phyloP scores from a whole-genome alignment of 2,113 vertebrate genomes.

The Channa argus region DNA sequence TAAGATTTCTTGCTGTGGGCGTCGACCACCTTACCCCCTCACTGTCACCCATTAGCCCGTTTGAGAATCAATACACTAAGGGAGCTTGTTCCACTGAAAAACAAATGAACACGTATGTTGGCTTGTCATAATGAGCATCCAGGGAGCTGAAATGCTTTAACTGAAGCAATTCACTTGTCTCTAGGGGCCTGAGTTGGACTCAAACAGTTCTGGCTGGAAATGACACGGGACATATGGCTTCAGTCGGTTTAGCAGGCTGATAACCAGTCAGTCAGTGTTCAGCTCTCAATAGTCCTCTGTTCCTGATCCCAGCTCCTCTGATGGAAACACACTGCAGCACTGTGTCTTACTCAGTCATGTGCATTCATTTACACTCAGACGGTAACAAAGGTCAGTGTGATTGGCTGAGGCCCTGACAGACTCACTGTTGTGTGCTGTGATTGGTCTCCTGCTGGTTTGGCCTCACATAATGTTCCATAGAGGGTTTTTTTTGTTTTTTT shows the following conservation, averaged over 20 bases:
- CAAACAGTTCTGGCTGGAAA: not conserved
- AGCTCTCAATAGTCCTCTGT: slow-evolving; percentile 53
- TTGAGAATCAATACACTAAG: too few relatives aligned
- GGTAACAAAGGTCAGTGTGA: slow-evolving; percentile 9
- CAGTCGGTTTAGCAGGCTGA: slow-evolving; percentile 32
- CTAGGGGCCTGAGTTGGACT: not conserved
- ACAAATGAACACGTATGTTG: too few relatives aligned
- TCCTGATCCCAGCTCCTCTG: slow-evolving; percentile 10
- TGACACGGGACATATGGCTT: slow-evolving; percentile 7
- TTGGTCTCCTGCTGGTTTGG: slow-evolving; percentile 35
- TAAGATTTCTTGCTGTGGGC: too few relatives aligned
- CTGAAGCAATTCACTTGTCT: not conserved
- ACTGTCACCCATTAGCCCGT: too few relatives aligned
- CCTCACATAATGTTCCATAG: not conserved
- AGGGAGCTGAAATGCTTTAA: too few relatives aligned
- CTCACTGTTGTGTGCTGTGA: slow-evolving; percentile 32
- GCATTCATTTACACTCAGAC: slow-evolving; percentile 7
- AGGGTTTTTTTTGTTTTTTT: too few relatives aligned
- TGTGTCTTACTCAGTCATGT: not conserved
- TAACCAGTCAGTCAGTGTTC: slow-evolving; percentile 26
- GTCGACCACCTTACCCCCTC: too few relatives aligned
- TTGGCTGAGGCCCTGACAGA: slow-evolving; percentile 42
- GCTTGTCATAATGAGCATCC: too few relatives aligned
- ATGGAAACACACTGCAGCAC: slow-evolving; percentile 21
- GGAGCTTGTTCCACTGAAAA: too few relatives aligned